These are phyloP conservation scores for Nixonia krombeini DNA, from an alignment of 1,140 invertebrate species.

Conservation along the genomic window DNA sequence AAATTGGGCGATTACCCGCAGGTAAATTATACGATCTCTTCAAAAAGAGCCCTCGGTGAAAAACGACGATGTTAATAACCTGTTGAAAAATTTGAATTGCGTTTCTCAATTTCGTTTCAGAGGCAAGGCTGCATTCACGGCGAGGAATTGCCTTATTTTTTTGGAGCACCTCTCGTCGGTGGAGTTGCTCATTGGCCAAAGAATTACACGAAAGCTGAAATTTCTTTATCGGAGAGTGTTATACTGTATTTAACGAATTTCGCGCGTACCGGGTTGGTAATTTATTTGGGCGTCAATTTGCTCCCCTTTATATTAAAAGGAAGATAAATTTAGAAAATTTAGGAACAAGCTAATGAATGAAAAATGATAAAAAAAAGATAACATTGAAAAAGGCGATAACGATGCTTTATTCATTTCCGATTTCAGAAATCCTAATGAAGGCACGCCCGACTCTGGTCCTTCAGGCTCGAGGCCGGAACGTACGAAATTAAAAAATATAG, in stretches of 20 bases:
- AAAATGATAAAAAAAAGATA: no score
- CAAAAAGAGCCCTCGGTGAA: no score
- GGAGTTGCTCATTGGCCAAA: slow-evolving; percentile 86
- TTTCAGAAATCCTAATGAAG: slow-evolving; percentile 89
- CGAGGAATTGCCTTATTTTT: slow-evolving; percentile 93
- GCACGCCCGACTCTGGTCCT: slow-evolving; percentile 77
- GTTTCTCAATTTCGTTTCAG: no score
- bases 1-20: slow-evolving; percentile 91
- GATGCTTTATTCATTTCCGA: no score
- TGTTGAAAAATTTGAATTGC: no score
- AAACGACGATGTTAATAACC: no score
- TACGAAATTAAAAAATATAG: slow-evolving; percentile 85
- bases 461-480: slow-evolving; percentile 80
- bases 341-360: background rate
- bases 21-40: no score
- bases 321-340: background rate
- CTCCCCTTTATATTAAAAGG: slow-evolving; percentile 6
- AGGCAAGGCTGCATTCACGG: slow-evolving; percentile 93
- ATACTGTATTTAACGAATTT: slow-evolving; percentile 98
- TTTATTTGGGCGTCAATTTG: no score
- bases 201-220: slow-evolving; percentile 92
- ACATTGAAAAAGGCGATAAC: no score
- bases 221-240: slow-evolving; percentile 89
- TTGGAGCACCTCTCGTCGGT: slow-evolving; percentile 85
- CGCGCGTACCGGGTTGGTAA: slow-evolving; percentile 94